Evolutionary conservation across 2,797 vertebrate genomes (phyloP).

Genomic region (Phrynocephalus forsythii): DNA sequence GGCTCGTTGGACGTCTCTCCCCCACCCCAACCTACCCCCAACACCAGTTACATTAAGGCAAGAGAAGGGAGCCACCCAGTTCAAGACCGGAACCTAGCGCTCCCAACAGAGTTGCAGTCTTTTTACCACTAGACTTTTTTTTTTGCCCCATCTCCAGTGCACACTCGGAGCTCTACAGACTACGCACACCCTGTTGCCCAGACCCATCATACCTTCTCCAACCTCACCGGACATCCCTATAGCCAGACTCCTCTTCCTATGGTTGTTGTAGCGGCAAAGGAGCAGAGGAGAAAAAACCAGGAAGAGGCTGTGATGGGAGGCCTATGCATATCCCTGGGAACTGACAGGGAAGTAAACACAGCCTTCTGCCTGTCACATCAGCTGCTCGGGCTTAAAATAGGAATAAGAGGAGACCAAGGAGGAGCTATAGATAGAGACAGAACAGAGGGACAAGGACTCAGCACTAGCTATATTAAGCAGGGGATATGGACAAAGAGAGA

Average conservation of each 20-base stretch:
- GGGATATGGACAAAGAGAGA: neutral
- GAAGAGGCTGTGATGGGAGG: slow-evolving; percentile 38
- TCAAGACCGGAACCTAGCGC: neutral
- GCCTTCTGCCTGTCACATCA: slow-evolving; percentile 56
- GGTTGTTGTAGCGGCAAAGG: slow-evolving; percentile 15
- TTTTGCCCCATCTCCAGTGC: neutral
- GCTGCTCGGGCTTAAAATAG: slow-evolving; percentile 76
- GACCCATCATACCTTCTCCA: slow-evolving; percentile 75
- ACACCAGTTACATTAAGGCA: neutral
- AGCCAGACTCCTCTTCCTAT: slow-evolving; percentile 11
- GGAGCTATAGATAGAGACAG: slow-evolving; percentile 67
- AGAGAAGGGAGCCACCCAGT: neutral
- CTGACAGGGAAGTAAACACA: slow-evolving; percentile 52
- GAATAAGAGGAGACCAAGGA: slow-evolving; percentile 65
- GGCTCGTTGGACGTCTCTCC: too few relatives aligned
- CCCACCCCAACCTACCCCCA: neutral
- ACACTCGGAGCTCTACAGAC: neutral
- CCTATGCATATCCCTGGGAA: slow-evolving; percentile 41
- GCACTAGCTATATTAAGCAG: slow-evolving; percentile 47
- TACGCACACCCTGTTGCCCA: slow-evolving; percentile 37
- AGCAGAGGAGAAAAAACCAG: slow-evolving; percentile 21
- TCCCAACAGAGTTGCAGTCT: neutral
- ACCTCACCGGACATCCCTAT: slow-evolving; percentile 75
- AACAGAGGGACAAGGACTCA: slow-evolving; percentile 40
- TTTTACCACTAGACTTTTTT: neutral